A percentile compares a stretch with the other conserved stretches of the same genome.
Conservation (phyloP, 1,140 invertebrate genomes). For the Popillia japonica region DNA sequence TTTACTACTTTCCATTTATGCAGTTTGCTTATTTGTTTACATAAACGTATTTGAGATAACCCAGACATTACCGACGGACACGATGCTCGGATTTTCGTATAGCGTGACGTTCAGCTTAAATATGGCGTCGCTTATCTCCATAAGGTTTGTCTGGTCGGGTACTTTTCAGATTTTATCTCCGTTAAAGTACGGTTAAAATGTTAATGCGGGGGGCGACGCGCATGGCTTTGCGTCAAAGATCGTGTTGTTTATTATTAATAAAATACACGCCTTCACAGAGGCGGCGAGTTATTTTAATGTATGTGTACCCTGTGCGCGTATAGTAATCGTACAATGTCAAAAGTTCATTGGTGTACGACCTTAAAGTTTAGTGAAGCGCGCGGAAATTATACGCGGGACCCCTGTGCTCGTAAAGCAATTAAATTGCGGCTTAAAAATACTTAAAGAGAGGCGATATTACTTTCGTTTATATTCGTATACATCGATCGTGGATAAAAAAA, state of each 20-base stretch:
- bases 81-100: background rate
- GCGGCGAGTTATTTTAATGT: background rate
- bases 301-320: background rate
- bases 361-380: background rate
- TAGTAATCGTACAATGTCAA: background rate
- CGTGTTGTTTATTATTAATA: constrained; percentile 10
- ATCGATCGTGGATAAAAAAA: too few species aligned
- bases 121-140: background rate
- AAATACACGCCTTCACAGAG: background rate
- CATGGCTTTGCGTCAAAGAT: background rate
- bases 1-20: constrained; percentile 1
- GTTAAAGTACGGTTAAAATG: background rate
- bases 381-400: background rate
- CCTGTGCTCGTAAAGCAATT: background rate
- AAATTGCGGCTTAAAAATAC: background rate
- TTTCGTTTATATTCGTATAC: too few species aligned
- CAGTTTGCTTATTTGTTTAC: background rate
- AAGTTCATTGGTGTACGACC: constrained; percentile 9
- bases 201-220: background rate
- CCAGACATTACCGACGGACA: background rate
- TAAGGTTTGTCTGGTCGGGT: background rate
- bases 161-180: background rate
- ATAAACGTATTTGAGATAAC: background rate
- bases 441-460: too few species aligned
- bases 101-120: background rate